These are phyloP conservation scores for Mormyrops attenuatus DNA, from an alignment of 2,797 vertebrate species.

Conservation along the genomic window DNA sequence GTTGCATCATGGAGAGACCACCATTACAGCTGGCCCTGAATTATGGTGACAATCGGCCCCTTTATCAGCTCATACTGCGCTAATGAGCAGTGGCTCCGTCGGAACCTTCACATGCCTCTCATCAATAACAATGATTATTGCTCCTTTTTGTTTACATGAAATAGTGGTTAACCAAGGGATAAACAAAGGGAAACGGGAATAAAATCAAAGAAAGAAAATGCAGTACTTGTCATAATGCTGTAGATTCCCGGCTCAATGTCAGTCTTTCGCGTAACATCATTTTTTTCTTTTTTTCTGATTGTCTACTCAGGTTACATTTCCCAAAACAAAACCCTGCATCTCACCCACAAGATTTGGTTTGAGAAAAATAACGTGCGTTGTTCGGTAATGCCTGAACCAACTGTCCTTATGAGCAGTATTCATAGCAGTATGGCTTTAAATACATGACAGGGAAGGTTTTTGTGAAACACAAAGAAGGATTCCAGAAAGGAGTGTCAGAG, in stretches of 20 bases:
- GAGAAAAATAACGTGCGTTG: not conserved
- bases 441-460: not conserved
- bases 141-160: not conserved
- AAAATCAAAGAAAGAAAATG: not conserved
- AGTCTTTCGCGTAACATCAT: not conserved
- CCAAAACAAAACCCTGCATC: not conserved
- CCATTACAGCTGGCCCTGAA: not conserved
- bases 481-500: not conserved
- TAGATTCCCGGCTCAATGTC: not conserved
- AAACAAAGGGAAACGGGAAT: not conserved
- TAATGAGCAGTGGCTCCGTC: not conserved
- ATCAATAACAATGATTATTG: slow-evolving; percentile 7
- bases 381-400: not conserved
- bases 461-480: not conserved
- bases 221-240: not conserved
- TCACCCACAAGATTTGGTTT: not conserved
- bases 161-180: not conserved
- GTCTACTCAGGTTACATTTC: not conserved
- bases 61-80: slow-evolving; percentile 15
- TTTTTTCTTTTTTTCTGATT: not conserved
- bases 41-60: slow-evolving; percentile 10
- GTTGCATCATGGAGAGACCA: slow-evolving; percentile 7
- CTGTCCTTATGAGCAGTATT: not conserved
- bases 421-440: not conserved
- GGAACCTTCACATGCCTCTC: slow-evolving; percentile 5